Base-by-base conservation (phyloP, 2,888 invertebrate genomes). In the Ptilodon capucinus region DNA sequence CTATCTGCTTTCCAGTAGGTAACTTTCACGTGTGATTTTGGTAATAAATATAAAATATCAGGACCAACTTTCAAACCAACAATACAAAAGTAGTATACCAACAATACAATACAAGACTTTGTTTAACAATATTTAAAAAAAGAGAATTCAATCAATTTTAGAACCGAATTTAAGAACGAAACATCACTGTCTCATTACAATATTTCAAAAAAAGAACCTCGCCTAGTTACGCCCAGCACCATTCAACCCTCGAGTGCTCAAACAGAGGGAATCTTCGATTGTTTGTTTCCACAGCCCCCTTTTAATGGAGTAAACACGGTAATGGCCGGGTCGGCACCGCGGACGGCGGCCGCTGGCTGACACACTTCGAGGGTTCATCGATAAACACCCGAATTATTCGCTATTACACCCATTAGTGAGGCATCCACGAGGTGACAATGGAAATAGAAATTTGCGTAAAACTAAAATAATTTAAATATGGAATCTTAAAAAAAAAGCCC, bases 251-350 rank as follows among this genome's bases (percentile, higher is more conserved):
- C 71, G 69, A 78, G 75, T 70, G 71, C 74, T 70, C 75, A 82
- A 79, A 82, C 77, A 83, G 60, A 74, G 75, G 75, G 73, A 54
- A 66, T 65, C 70, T 71, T 56, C 47, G 58, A 54, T 60, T 81
- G 79, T 82, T 82, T 84, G 80, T 81, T 76, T 76, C 76, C 73
- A 73, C 69, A 78, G 79, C 75, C 83, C 69, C 86, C 82, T 85
- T 84, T 82, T 86, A 86, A 85, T 80, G 77, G 76, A 84, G 75
- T 84, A 86, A 86, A 86, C 86, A 86, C 60, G 64, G 64, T 82
- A 82, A 84, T 85, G 81, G 84, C 66, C 54, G 61, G 54, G 23
- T 47, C 44, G 39, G 40, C 17, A 19, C 38, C 38, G 48, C 44
- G 42, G 50, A 47, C 57, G 51, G 50, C 60, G 17, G 13, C 39